Evolutionary conservation across 1,140 invertebrate genomes (phyloP).

Genomic region (Zophobas morio): DNA sequence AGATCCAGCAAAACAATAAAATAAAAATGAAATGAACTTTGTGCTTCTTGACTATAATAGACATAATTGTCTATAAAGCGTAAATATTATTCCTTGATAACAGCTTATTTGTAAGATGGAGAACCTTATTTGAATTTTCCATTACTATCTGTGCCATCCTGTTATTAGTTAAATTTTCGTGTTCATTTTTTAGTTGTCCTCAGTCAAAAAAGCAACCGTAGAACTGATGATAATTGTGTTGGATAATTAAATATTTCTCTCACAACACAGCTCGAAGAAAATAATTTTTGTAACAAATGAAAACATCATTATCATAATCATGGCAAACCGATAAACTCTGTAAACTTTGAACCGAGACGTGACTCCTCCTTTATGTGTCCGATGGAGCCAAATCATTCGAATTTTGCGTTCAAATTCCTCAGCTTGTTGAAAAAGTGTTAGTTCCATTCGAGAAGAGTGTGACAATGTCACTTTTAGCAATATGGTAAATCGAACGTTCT

Average conservation of each 20-base stretch:
- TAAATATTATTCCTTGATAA: conserved; percentile 35
- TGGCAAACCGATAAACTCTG: conserved; percentile 44
- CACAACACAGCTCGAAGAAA: neutral
- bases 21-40: conserved; percentile 21
- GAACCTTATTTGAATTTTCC: neutral
- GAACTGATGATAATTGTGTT: conserved; percentile 11
- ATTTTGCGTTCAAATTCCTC: conserved; percentile 38
- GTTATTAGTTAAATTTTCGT: too few species aligned
- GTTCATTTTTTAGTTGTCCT: neutral
- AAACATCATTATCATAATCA: conserved; percentile 40
- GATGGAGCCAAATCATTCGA: conserved; percentile 31
- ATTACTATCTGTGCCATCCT: neutral
- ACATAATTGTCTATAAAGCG: conserved; percentile 27
- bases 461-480: conserved; percentile 45
- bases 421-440: conserved; percentile 30
- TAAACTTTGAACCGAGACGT: conserved; percentile 44
- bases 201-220: neutral
- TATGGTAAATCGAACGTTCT: conserved; percentile 65
- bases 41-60: conserved; percentile 13
- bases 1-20: neutral
- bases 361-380: conserved; percentile 32
- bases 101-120: conserved; percentile 20
- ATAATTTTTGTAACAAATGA: conserved; percentile 27
- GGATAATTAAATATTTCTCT: conserved; percentile 5
- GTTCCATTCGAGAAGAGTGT: neutral